Percentiles rank a stretch among this genome's conserved stretches.
Evolutionary conservation across 2,888 invertebrate genomes (phyloP).

Genomic region (Scelioninae gen. 2): DNA sequence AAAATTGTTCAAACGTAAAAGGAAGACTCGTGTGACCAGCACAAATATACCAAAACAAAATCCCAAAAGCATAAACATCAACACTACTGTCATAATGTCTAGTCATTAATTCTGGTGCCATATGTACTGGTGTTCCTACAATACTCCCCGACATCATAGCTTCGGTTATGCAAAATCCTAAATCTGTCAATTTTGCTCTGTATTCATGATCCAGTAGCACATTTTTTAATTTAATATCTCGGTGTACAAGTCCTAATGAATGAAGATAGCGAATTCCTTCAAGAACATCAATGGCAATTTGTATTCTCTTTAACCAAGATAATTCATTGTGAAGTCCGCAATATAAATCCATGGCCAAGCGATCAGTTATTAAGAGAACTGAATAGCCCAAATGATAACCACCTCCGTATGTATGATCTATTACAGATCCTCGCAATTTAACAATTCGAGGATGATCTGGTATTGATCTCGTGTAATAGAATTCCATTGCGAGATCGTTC

Average conservation of each 20-base stretch:
- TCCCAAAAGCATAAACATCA: slow-evolving; percentile 93
- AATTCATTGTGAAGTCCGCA: slow-evolving; percentile 83
- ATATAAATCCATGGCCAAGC: slow-evolving; percentile 86
- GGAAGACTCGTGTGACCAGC: slow-evolving; percentile 88
- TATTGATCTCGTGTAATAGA: slow-evolving; percentile 91
- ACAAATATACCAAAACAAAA: slow-evolving; percentile 93
- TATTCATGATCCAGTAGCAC: slow-evolving; percentile 85
- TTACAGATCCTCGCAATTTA: slow-evolving; percentile 85
- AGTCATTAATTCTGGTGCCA: slow-evolving; percentile 91
- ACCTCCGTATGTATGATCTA: slow-evolving; percentile 86
- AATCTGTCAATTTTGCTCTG: slow-evolving; percentile 89
- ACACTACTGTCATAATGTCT: slow-evolving; percentile 89
- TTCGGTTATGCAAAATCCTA: slow-evolving; percentile 93
- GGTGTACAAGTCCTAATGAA: slow-evolving; percentile 88
- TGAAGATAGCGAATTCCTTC: slow-evolving; percentile 93
- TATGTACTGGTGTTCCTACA: slow-evolving; percentile 92
- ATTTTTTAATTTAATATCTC: slow-evolving; percentile 93
- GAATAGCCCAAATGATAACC: slow-evolving; percentile 78
- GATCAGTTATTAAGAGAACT: slow-evolving; percentile 88
- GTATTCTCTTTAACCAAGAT: slow-evolving; percentile 79
- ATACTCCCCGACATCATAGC: slow-evolving; percentile 94
- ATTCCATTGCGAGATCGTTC: slow-evolving; percentile 93
- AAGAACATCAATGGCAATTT: slow-evolving; percentile 88
- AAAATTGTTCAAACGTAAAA: slow-evolving; percentile 87
- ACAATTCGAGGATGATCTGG: slow-evolving; percentile 89